These are phyloP conservation scores for Aporophyla lueneburgensis DNA, from an alignment of 2,888 invertebrate species.

Conservation along the genomic window DNA sequence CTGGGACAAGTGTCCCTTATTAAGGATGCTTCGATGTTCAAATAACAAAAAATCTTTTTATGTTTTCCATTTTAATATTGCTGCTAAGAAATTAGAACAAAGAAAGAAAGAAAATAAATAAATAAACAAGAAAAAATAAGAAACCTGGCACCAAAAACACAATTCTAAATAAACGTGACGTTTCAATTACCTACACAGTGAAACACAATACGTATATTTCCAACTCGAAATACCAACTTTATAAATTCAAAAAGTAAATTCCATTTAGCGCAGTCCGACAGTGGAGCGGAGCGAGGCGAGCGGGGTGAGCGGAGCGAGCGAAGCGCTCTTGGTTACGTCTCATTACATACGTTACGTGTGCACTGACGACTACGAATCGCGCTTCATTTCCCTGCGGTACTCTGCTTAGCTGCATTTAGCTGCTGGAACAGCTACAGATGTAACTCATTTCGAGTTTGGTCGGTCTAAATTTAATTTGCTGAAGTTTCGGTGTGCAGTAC, in stretches of 20 bases:
- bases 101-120: conserved; percentile 23
- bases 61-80: neutral
- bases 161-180: conserved; percentile 62
- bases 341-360: conserved; percentile 64
- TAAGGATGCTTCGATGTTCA: neutral
- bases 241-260: conserved; percentile 68
- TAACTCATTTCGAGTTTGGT: conserved; percentile 49
- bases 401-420: conserved; percentile 50
- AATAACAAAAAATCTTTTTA: conserved; percentile 15
- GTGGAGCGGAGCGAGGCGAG: conserved; percentile 29
- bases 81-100: neutral
- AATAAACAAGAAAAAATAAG: conserved; percentile 27
- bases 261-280: conserved; percentile 64
- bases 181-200: conserved; percentile 63
- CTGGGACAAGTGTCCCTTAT: conserved; percentile 37
- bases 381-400: conserved; percentile 56
- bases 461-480: conserved; percentile 32
- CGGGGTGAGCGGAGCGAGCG: conserved; percentile 30
- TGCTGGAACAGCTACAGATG: conserved; percentile 43
- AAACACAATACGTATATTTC: conserved; percentile 59
- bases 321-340: conserved; percentile 60
- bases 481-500: neutral
- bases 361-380: conserved; percentile 52
- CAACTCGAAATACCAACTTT: conserved; percentile 60
- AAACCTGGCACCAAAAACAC: conserved; percentile 51